Percentiles rank a stretch among this genome's conserved stretches.
These are phyloP conservation scores for Remorina albescens DNA, from an alignment of 2,797 vertebrate species.

Conservation along the genomic window DNA sequence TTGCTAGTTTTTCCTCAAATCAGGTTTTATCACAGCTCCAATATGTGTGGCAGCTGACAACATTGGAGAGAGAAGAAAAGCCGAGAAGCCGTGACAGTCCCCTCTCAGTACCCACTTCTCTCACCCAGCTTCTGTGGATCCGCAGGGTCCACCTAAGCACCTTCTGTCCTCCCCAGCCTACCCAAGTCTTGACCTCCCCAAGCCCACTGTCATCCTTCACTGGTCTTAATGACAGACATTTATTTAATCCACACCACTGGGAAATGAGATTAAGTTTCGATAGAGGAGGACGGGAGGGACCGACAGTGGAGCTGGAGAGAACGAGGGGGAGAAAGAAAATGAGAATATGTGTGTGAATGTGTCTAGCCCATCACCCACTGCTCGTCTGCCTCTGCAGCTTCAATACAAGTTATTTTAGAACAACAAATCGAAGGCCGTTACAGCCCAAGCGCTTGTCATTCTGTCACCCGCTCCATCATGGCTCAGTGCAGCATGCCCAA, in stretches of 20 bases:
- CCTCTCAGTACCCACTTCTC: conserved; percentile 25
- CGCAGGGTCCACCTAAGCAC: conserved; percentile 56
- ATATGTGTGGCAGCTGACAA: neutral
- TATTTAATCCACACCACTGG: conserved; percentile 74
- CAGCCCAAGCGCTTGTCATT: conserved; percentile 30
- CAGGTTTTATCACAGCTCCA: neutral
- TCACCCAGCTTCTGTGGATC: conserved; percentile 36
- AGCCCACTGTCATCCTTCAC: conserved; percentile 64
- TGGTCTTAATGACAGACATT: conserved; percentile 74
- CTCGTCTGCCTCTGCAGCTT: conserved; percentile 28
- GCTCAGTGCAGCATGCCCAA: conserved; percentile 28
- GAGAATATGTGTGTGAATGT: conserved; percentile 1
- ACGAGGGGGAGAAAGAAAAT: conserved; percentile 12
- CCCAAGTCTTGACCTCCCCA: conserved; percentile 50
- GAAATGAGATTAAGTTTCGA: conserved; percentile 75
- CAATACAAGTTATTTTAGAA: conserved; percentile 33
- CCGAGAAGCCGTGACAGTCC: conserved; percentile 1
- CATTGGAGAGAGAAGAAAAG: conserved; percentile 16
- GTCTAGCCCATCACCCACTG: conserved; percentile 20
- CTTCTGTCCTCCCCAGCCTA: conserved; percentile 49
- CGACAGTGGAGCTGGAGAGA: conserved; percentile 36
- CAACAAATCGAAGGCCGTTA: conserved; percentile 26
- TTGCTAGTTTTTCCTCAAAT: conserved; percentile 2
- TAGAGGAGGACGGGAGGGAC: conserved; percentile 26
- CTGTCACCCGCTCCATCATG: conserved; percentile 50